Conservation (phyloP, 1,140 invertebrate genomes). For the Dendroctonus ponderosae region DNA sequence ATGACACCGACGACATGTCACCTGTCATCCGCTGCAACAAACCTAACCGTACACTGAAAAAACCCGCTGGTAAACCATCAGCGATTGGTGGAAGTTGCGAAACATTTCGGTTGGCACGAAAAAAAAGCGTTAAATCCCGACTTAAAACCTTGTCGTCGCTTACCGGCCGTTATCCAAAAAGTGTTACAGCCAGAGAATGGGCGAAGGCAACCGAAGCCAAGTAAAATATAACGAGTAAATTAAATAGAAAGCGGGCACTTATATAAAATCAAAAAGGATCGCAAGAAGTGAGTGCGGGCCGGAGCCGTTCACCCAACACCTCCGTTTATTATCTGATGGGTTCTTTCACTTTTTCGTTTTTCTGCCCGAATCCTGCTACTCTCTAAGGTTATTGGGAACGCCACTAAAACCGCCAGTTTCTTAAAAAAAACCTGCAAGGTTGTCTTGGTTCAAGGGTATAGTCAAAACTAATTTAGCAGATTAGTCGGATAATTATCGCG, state of each 20-base stretch:
- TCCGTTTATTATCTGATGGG: too few relatives aligned
- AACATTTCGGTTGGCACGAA: too few relatives aligned
- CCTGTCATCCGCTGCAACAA: too few relatives aligned
- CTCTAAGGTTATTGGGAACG: neutral
- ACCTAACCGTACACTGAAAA: too few relatives aligned
- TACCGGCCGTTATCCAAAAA: conserved; percentile 18
- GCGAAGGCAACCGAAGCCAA: conserved; percentile 21
- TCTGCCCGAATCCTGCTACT: conserved; percentile 2
- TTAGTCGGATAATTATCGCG: too few relatives aligned
- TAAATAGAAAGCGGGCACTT: conserved; percentile 39
- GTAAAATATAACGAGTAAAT: conserved; percentile 34
- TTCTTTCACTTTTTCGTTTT: conserved; percentile 1
- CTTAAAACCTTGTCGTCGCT: conserved; percentile 12
- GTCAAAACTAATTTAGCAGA: neutral
- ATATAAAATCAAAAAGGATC: conserved; percentile 36
- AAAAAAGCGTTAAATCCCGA: conserved; percentile 2
- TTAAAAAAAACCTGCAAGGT: conserved; percentile 14
- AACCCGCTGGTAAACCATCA: too few relatives aligned
- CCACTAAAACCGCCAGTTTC: neutral
- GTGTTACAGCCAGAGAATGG: conserved; percentile 17
- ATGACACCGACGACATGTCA: too few relatives aligned
- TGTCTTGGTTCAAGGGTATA: conserved; percentile 17
- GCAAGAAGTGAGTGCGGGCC: conserved; percentile 8
- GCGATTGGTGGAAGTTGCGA: too few relatives aligned
- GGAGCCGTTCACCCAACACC: conserved; percentile 12